A percentile compares a stretch with the other conserved stretches of the same genome.
These are phyloP conservation scores for Tenthredo distinguenda DNA, from an alignment of 2,888 invertebrate species.

Conservation along the genomic window DNA sequence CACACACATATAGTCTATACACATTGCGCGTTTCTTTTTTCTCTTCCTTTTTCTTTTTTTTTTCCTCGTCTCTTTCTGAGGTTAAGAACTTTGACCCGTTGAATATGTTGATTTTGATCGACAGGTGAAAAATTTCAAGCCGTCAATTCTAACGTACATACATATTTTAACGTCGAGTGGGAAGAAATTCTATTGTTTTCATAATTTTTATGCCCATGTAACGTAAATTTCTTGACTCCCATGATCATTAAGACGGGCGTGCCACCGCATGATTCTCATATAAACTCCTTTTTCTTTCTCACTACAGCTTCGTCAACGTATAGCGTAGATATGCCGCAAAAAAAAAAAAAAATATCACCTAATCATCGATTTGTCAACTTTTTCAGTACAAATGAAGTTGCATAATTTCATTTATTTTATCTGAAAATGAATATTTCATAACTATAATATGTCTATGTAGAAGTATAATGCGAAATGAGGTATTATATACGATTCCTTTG, in stretches of 20 bases:
- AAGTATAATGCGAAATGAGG: not conserved
- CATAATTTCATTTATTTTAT: not conserved
- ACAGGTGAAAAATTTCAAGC: conserved; percentile 9
- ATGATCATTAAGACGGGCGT: not conserved
- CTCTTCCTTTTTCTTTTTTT: not conserved
- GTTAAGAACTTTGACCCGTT: conserved; percentile 44
- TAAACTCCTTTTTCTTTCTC: not conserved
- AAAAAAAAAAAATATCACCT: not conserved
- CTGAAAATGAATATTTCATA: not conserved
- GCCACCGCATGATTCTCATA: not conserved
- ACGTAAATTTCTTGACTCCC: not conserved
- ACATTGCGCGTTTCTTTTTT: not conserved
- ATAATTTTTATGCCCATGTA: not conserved
- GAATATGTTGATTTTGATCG: conserved; percentile 45
- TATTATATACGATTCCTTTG: not conserved
- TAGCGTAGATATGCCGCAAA: not conserved
- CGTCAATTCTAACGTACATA: not conserved
- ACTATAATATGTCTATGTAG: not conserved
- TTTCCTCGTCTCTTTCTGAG: not conserved
- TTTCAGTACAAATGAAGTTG: not conserved
- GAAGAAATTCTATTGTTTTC: not conserved
- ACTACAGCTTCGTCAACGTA: not conserved
- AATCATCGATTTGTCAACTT: not conserved
- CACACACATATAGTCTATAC: not conserved
- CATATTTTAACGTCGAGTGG: not conserved